Base-by-base conservation (phyloP, 2,888 invertebrate species). In the Desoria tigrina region DNA sequence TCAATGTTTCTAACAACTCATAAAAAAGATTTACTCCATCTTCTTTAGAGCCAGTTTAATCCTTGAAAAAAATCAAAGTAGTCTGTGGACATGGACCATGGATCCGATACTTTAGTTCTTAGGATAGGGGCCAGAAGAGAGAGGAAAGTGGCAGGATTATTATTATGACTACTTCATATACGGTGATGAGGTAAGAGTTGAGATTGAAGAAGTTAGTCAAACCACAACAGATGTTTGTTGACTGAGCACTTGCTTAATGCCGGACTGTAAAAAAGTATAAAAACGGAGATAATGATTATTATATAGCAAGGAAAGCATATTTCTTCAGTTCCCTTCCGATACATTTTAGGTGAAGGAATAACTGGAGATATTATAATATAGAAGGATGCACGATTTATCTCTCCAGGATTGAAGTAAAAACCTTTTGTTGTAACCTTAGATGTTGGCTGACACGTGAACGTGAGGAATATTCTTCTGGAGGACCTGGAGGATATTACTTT, bases 141-240 rank as follows among this genome's bases (percentile, higher is more conserved):
- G n/a, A 9, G 45, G 21, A 21, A 45, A 18, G n/a, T 45, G 45
- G 21, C 4, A 45, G 6, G 6, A 18, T 45, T 45, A 45, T 6
- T 18, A 45, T 39, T 9, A 45, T 45, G 4, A 45, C 45, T 16
- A 45, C 6, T 16, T 21, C 11, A 32, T 11, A 32, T 32, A n/a
- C n/a, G n/a, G n/a, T n/a, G 4, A 32, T 32, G 23, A 45, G 45
- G 45, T 45, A 45, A 45, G 18, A 45, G 45, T 51, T 24, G 51
- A 51, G 51, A 51, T 51, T 51, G 24, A 51, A 51, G 14, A 51
- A 51, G 55, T 23, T 32, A 55, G 55, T 32, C 28, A 28, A 28
- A 32, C 55, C 55, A 55, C 55, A 55, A 37, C 55, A 55, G 55
- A 55, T 55, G 55, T 55, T 55, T 55, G 55, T 37, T 55, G 32